Evolutionary conservation across 2,888 invertebrate genomes (phyloP).

Genomic region (Aelia acuminata): DNA sequence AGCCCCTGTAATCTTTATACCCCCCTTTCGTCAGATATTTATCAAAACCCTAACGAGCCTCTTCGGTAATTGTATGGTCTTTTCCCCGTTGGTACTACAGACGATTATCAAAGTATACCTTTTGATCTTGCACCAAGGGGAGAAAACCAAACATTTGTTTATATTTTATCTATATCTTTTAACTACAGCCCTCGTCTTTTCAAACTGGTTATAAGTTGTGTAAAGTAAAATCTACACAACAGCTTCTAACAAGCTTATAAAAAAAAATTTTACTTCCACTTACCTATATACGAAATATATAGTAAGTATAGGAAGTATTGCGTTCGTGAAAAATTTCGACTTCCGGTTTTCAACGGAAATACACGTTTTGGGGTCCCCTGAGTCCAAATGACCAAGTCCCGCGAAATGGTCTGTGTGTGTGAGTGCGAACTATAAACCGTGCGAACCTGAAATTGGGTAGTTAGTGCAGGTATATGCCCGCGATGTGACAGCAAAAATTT

Average conservation of each 20-base stretch:
- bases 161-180: not conserved
- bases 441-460: too few relatives aligned
- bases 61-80: not conserved
- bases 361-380: too few relatives aligned
- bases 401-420: too few relatives aligned
- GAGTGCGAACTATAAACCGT: too few relatives aligned
- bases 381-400: too few relatives aligned
- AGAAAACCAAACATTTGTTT: slow-evolving; percentile 35
- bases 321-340: too few relatives aligned
- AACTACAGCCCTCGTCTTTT: not conserved
- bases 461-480: too few relatives aligned
- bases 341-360: too few relatives aligned
- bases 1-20: not conserved
- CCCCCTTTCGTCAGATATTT: not conserved
- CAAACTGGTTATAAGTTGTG: not conserved
- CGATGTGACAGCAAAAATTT: too few relatives aligned
- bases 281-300: too few relatives aligned
- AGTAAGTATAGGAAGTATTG: too few relatives aligned
- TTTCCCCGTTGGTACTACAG: not conserved
- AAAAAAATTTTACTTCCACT: too few relatives aligned
- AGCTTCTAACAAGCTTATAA: not conserved
- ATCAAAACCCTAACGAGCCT: not conserved
- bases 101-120: not conserved
- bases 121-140: not conserved
- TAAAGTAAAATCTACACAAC: not conserved